Percentiles rank a stretch among this genome's conserved stretches.
Conservation (phyloP, 2,797 vertebrate genomes). For the Poliocrania exsul region DNA sequence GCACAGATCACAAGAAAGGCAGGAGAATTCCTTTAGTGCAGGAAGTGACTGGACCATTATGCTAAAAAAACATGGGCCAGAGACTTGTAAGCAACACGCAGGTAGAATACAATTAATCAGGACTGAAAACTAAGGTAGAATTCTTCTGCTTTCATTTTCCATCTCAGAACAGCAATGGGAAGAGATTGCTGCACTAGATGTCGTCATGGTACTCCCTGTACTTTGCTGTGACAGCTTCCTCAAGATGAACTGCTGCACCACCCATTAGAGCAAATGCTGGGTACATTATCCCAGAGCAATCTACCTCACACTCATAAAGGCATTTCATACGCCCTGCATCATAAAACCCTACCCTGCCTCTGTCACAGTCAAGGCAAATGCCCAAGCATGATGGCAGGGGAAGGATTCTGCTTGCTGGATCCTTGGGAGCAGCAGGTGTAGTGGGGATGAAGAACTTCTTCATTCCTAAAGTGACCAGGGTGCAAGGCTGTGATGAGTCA, state of each 20-base stretch:
- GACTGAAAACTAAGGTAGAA: slow-evolving; percentile 21
- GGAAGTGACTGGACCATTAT: background rate
- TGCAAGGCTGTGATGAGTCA: slow-evolving; percentile 91
- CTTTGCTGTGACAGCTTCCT: slow-evolving; percentile 84
- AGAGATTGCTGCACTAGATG: slow-evolving; percentile 37
- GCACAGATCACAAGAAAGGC: slow-evolving; percentile 10
- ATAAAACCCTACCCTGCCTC: slow-evolving; percentile 89
- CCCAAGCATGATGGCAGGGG: slow-evolving; percentile 88
- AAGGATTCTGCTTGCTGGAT: slow-evolving; percentile 84
- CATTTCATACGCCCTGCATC: slow-evolving; percentile 90
- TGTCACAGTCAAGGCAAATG: slow-evolving; percentile 91
- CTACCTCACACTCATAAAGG: slow-evolving; percentile 93
- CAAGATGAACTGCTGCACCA: slow-evolving; percentile 86
- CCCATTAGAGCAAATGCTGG: slow-evolving; percentile 96
- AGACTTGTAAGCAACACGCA: slow-evolving; percentile 12
- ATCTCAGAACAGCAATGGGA: background rate
- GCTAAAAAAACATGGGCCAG: background rate
- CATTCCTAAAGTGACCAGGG: slow-evolving; percentile 93
- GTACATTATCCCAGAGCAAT: slow-evolving; percentile 93
- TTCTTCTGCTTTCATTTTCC: background rate
- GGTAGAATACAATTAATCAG: slow-evolving; percentile 39
- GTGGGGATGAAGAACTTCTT: slow-evolving; percentile 93
- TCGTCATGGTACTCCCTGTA: slow-evolving; percentile 78
- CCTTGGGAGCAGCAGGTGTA: slow-evolving; percentile 76
- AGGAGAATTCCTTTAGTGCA: background rate